These are phyloP conservation scores for Phorcus lineatus DNA, from an alignment of 2,888 invertebrate species.

Conservation along the genomic window DNA sequence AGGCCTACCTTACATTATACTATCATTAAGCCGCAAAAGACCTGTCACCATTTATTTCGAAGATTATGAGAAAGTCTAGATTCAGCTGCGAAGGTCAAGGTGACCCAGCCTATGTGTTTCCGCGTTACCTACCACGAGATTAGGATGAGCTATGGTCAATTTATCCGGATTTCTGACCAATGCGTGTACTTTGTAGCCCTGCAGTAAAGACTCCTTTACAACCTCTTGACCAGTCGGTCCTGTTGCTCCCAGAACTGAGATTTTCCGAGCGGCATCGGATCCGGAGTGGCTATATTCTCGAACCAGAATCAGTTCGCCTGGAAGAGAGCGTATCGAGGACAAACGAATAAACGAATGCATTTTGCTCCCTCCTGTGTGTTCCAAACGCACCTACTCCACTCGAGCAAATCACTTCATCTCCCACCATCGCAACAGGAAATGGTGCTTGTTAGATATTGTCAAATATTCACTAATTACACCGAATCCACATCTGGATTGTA, in stretches of 20 bases:
- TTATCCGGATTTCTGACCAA: conserved; percentile 43
- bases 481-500: background rate
- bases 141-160: conserved; percentile 29
- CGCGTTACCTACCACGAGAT: conserved; percentile 31
- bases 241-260: conserved; percentile 45
- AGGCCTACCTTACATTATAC: too few species aligned
- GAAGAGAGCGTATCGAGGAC: too few species aligned
- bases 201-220: conserved; percentile 37
- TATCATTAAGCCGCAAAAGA: too few species aligned
- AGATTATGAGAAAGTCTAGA: too few species aligned
- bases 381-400: too few species aligned
- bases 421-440: background rate
- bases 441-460: too few species aligned
- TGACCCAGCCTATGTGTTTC: background rate
- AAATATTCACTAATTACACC: background rate
- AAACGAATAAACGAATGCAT: too few species aligned
- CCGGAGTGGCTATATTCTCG: background rate
- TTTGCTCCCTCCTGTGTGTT: too few species aligned
- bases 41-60: too few species aligned
- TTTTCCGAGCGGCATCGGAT: conserved; percentile 26
- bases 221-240: conserved; percentile 43
- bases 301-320: background rate
- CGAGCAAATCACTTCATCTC: background rate
- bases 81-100: background rate
- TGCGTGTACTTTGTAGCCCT: conserved; percentile 41